Evolutionary conservation across 2,797 vertebrate species (phyloP).

Genomic region (Alcedo quadribrachys): DNA sequence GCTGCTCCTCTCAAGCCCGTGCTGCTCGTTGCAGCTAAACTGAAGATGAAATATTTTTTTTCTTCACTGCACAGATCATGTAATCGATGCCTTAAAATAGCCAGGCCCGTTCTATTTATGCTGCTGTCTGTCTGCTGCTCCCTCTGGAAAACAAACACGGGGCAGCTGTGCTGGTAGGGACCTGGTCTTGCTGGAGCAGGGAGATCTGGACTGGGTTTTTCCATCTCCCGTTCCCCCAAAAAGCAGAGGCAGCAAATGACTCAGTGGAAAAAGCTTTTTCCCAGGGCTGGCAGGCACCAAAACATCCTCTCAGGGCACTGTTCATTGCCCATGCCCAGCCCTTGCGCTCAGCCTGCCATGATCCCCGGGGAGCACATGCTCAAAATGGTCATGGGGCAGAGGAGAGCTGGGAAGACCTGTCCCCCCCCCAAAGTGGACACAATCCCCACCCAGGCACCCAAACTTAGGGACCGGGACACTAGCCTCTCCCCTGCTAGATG

Average conservation of each 20-base stretch:
- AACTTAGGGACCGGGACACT: neutral
- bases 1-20: neutral
- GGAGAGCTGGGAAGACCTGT: neutral
- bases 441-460: rapidly evolving
- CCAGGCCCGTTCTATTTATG: constrained; percentile 54
- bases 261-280: constrained; percentile 43
- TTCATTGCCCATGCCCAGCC: rapidly evolving
- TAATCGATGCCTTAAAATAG: constrained; percentile 50
- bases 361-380: rapidly evolving
- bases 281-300: neutral
- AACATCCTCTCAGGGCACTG: neutral
- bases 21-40: neutral
- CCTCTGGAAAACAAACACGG: neutral
- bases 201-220: neutral
- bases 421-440: neutral
- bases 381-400: rapidly evolving
- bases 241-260: constrained; percentile 43
- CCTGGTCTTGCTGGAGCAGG: neutral
- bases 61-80: neutral
- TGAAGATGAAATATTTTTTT: neutral
- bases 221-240: neutral
- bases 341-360: rapidly evolving
- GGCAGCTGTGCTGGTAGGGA: neutral
- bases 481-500: neutral
- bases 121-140: neutral